Percentiles rank a stretch among this genome's conserved stretches.
Evolutionary conservation across 2,113 vertebrate genomes (phyloP).

Genomic region (Apteryx mantelli): DNA sequence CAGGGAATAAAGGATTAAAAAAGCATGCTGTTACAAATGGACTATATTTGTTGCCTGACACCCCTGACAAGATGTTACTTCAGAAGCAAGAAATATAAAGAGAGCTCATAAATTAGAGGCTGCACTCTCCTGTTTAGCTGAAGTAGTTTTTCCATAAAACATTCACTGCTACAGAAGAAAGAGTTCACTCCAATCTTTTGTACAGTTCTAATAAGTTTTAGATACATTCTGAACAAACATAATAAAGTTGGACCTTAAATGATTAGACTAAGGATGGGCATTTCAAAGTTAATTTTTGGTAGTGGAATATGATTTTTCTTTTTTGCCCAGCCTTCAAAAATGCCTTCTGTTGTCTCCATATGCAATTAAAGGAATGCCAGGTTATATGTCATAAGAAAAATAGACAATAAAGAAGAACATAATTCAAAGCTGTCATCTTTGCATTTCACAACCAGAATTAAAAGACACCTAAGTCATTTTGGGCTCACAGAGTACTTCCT

Average conservation of each 20-base stretch:
- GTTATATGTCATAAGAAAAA: neutral
- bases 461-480: neutral
- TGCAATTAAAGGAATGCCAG: neutral
- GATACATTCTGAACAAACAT: neutral
- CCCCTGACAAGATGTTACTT: neutral
- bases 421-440: neutral
- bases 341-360: neutral
- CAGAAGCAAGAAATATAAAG: neutral
- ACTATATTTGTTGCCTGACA: neutral
- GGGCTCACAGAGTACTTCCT: neutral
- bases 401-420: fast-evolving
- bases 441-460: neutral
- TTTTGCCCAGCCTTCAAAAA: neutral
- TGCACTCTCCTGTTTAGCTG: neutral
- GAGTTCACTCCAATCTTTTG: neutral
- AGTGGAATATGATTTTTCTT: neutral
- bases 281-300: neutral
- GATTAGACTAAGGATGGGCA: neutral
- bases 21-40: neutral
- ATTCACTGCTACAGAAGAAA: neutral
- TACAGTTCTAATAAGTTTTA: neutral
- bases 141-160: neutral
- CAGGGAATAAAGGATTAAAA: neutral
- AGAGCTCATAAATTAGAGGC: neutral
- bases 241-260: neutral